A percentile compares a stretch with the other conserved stretches of the same genome.
Conservation (phyloP, 1,140 invertebrate genomes). For the Chironomus tepperi region DNA sequence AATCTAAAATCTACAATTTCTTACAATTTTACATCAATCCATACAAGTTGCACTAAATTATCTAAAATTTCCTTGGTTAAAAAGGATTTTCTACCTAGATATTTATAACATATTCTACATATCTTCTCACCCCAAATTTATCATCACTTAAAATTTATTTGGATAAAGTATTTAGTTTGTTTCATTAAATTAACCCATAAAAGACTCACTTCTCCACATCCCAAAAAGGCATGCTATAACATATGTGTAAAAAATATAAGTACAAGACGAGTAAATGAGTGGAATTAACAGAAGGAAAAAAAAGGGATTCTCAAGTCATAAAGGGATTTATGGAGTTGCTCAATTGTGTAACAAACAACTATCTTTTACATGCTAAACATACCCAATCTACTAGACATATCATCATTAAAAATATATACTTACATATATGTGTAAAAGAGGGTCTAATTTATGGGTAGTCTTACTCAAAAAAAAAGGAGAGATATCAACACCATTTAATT, state of each 20-base stretch:
- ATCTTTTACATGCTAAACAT: not conserved
- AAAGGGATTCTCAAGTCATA: slow-evolving; percentile 1
- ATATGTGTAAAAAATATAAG: too few species aligned
- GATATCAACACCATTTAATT: slow-evolving; percentile 5
- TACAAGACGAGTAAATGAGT: too few species aligned
- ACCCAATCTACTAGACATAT: not conserved
- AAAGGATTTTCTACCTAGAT: too few species aligned
- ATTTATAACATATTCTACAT: too few species aligned
- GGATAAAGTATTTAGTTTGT: slow-evolving; percentile 1
- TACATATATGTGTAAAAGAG: not conserved
- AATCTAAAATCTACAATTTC: too few species aligned
- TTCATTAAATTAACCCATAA: not conserved
- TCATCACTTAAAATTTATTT: not conserved
- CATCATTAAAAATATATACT: too few species aligned
- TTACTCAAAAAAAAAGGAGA: too few species aligned
- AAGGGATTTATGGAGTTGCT: not conserved
- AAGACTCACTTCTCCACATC: not conserved
- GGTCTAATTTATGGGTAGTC: not conserved
- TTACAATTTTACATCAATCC: too few species aligned
- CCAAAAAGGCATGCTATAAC: not conserved
- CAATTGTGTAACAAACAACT: not conserved
- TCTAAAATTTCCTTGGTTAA: too few species aligned
- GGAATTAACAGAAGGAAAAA: too few species aligned
- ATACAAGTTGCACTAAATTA: too few species aligned
- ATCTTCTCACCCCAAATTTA: too few species aligned